Evolutionary conservation across 1,140 invertebrate genomes (phyloP), one percentile per base, ranked within the genome.

Genomic region (Ruditapes philippinarum): DNA sequence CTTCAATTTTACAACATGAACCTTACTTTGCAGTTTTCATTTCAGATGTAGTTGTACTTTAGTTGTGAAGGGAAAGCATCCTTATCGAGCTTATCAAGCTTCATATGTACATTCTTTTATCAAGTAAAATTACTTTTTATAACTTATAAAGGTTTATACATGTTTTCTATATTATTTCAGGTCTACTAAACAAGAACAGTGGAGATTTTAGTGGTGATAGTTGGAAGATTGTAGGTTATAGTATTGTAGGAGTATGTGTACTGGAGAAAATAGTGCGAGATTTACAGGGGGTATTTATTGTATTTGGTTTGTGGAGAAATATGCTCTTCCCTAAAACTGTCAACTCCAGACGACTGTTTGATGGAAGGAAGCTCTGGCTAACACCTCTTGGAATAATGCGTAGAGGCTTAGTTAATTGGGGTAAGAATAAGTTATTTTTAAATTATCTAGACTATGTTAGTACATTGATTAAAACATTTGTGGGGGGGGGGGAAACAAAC

Each of bases 291-390:
- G 95, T 95, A 11, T 95, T 94, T 79, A 51, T 95, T 11, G 70
- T 94, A 19, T 94, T 95, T 91, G 95, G 95, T 14, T 62, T 95
- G 22, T 92, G 92, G 88, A 91, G 95, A 54, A 96, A 95, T 85
- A 78, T 87, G 19, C 76, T 95, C 36, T 96, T 93, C 91, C 94
- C 95, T 17, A 73, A 68, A 12, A 91, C 78, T 36, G 70, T 89
- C 0, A 82, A 85, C 14, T 89, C 70, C 28, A 28, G 49, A 2
- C 87, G 65, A 33, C 62, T 89, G 3, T 95, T 93, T 51, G 73
- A 83, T 1, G 22, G 82, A 28, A 89, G 88, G 31, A 91, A 88
- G 70, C 86, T 84, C 42, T 92, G 91, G 57, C 83, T 95, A 19
- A 88, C 91, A 31, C 74, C 89, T 11, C 57, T 95, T 36, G 95